phyloP scores from a whole-genome alignment of 30 jellyfish, hydroid and myxozoan genomes.

The Phacellophora camtschatica region DNA sequence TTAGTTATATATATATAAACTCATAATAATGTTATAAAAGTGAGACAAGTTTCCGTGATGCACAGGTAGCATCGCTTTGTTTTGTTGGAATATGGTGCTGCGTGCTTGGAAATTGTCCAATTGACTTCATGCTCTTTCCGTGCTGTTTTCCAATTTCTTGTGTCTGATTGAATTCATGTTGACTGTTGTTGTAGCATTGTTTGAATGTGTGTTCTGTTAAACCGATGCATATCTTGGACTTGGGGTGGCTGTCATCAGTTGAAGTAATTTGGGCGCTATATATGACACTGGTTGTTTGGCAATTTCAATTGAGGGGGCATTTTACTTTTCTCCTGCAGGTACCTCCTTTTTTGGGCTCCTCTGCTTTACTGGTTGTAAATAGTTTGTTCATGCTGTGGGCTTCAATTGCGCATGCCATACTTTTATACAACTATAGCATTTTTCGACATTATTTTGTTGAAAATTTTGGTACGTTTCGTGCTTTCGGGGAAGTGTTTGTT shows the following conservation, averaged over 20 bases:
- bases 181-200: no score
- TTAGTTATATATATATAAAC: no score
- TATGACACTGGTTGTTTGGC: conserved; percentile 34
- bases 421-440: conserved; percentile 53
- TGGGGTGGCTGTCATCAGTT: neutral
- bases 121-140: no score
- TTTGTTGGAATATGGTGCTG: no score
- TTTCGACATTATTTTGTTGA: conserved; percentile 47
- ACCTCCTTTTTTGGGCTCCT: conserved; percentile 8
- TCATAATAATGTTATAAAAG: no score
- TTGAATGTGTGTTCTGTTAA: no score
- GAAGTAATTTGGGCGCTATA: conserved; percentile 32
- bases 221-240: no score
- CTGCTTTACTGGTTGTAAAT: neutral
- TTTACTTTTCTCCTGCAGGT: conserved; percentile 46
- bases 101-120: no score
- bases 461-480: conserved; percentile 35
- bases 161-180: no score
- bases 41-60: no score
- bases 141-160: no score
- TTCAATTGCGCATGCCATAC: conserved; percentile 13
- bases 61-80: no score
- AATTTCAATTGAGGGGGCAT: conserved; percentile 50
- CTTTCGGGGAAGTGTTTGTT: conserved; percentile 58
- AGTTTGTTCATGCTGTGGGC: conserved; percentile 54